Conservation (phyloP, 2,113 vertebrate genomes). For the Talpa occidentalis region DNA sequence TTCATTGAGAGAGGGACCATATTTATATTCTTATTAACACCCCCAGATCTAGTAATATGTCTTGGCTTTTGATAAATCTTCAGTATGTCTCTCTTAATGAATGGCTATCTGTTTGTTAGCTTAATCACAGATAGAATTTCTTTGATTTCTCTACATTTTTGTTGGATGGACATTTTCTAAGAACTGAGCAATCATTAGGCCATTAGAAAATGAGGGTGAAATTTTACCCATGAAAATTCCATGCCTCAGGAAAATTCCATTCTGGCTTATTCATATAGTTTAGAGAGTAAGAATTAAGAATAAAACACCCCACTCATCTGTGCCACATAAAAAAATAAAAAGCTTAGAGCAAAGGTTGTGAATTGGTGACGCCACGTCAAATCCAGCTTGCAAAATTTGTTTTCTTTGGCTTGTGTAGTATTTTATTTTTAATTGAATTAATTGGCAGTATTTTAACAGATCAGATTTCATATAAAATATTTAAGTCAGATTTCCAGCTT, state of each 20-base stretch:
- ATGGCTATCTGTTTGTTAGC: slow-evolving; percentile 2
- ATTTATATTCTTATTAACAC: background rate
- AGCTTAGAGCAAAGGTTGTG: background rate
- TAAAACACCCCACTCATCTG: background rate
- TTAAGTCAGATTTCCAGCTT: slow-evolving; percentile 2
- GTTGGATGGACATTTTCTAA: background rate
- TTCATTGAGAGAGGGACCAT: background rate
- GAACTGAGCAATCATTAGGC: slow-evolving; percentile 36
- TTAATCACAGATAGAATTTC: slow-evolving; percentile 8
- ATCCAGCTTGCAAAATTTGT: background rate
- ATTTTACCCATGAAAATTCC: background rate
- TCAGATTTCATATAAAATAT: slow-evolving; percentile 27
- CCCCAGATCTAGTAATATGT: background rate
- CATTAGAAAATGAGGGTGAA: slow-evolving; percentile 14
- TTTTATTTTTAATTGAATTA: slow-evolving; percentile 19
- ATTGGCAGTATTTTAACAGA: background rate
- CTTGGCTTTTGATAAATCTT: slow-evolving; percentile 25
- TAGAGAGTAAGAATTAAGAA: background rate
- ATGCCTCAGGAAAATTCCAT: background rate
- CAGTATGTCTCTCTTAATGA: background rate
- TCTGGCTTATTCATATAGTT: background rate
- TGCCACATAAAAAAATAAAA: background rate
- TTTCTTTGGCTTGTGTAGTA: background rate
- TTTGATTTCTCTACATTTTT: slow-evolving; percentile 36
- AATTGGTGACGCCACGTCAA: background rate